These are phyloP conservation scores for Brachionus koreanus DNA, from an alignment of 1,140 invertebrate genomes.

Conservation along the genomic window DNA sequence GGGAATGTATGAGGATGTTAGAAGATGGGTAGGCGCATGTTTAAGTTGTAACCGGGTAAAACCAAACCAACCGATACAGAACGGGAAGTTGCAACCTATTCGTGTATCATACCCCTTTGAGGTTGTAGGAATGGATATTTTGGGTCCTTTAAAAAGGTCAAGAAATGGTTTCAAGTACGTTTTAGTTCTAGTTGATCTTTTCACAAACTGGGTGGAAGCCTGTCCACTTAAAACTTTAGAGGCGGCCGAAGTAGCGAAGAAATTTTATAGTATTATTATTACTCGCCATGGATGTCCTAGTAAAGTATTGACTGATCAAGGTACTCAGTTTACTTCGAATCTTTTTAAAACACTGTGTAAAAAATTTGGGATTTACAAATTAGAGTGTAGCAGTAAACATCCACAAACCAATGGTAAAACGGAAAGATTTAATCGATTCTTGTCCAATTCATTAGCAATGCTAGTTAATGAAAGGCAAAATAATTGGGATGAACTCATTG, in stretches of 20 bases:
- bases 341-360: background rate
- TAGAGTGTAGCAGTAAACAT: conserved; percentile 46
- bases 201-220: conserved; percentile 56
- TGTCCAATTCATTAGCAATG: background rate
- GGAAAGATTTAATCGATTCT: background rate
- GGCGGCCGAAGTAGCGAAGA: conserved; percentile 50
- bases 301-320: background rate
- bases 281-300: conserved; percentile 46
- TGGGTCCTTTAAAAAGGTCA: conserved; percentile 46
- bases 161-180: conserved; percentile 50
- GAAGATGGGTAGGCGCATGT: background rate
- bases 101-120: background rate
- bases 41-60: conserved; percentile 32
- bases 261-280: conserved; percentile 48
- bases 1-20: background rate
- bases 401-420: conserved; percentile 47
- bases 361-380: conserved; percentile 45
- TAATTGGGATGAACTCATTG: conserved; percentile 7
- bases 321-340: background rate
- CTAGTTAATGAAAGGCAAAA: background rate
- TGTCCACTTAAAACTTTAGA: conserved; percentile 54
- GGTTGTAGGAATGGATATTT: conserved; percentile 45
- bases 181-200: conserved; percentile 52
- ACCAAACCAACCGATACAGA: background rate
- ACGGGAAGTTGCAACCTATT: conserved; percentile 16